Base-by-base conservation (phyloP, 2,888 invertebrate genomes). In the Nesidiocoris tenuis region DNA sequence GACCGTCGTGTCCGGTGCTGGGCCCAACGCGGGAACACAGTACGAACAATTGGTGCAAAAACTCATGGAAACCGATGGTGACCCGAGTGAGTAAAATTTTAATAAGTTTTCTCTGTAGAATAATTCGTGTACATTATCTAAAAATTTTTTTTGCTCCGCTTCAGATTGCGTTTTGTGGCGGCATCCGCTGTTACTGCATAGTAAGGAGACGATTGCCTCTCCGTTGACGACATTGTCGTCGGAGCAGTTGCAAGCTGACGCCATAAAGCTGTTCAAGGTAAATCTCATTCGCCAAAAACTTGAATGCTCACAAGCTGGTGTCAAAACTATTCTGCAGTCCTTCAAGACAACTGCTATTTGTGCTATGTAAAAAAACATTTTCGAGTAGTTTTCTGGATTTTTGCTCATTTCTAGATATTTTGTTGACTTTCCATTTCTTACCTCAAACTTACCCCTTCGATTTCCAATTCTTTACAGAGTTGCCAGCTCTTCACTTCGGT, bases 401-500 rank as follows among this genome's bases (percentile, higher is more conserved):
- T n/a, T n/a, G n/a, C n/a, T n/a, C n/a, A n/a, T n/a, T n/a, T n/a
- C n/a, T n/a, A n/a, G n/a, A n/a, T n/a, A n/a, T n/a, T n/a, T n/a
- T n/a, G n/a, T n/a, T n/a, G n/a, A n/a, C n/a, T n/a, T n/a, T n/a
- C n/a, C n/a, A n/a, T n/a, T n/a, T n/a, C n/a, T n/a, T n/a, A n/a
- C n/a, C n/a, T n/a, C n/a, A n/a, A n/a, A n/a, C n/a, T n/a, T n/a
- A n/a, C n/a, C n/a, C n/a, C n/a, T n/a, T n/a, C n/a, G n/a, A n/a
- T n/a, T n/a, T n/a, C n/a, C n/a, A n/a, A n/a, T n/a, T n/a, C n/a
- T n/a, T n/a, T n/a, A n/a, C 86, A 95, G 94, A 95, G 96, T 84
- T 92, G 95, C 80, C 95, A 97, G 83, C 88, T 98, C 80, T 98
- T 98, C 86, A 95, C 95, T 90, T 96, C 95, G 1, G 96, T 97